These are phyloP conservation scores for Chymomyza amoena DNA, from an alignment of 2,888 invertebrate species.

Conservation along the genomic window DNA sequence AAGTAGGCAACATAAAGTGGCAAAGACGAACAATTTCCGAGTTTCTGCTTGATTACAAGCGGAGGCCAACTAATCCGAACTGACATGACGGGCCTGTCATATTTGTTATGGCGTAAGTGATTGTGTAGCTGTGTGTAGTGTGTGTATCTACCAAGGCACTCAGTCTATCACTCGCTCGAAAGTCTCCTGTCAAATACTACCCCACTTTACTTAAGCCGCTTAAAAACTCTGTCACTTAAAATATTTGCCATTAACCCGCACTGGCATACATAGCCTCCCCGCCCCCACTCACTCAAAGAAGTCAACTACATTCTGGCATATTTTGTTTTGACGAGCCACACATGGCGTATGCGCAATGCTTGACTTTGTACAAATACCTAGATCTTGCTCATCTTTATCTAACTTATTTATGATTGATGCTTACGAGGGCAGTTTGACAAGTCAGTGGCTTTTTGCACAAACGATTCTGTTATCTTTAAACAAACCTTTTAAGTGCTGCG, in stretches of 20 bases:
- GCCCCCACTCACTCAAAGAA: not conserved
- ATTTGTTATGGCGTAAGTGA: not conserved
- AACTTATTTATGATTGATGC: not conserved
- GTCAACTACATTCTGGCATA: not conserved
- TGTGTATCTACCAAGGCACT: not conserved
- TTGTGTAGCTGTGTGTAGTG: constrained; percentile 2
- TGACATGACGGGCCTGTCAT: not conserved
- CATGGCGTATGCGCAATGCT: not conserved
- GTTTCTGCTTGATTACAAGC: constrained; percentile 30
- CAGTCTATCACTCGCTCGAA: no score
- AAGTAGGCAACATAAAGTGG: constrained; percentile 43
- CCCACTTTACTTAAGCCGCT: constrained; percentile 18
- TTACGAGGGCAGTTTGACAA: not conserved
- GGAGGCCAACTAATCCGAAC: constrained; percentile 35
- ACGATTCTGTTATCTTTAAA: no score
- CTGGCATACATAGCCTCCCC: not conserved
- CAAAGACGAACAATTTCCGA: constrained; percentile 35
- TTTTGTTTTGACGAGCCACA: not conserved
- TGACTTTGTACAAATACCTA: not conserved
- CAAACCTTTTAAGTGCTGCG: no score
- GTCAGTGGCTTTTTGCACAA: no score
- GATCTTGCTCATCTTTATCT: not conserved
- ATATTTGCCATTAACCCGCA: constrained; percentile 29
- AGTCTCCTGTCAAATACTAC: not conserved
- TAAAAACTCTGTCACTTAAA: constrained; percentile 35